These are phyloP conservation scores for Chrysochloris asiatica DNA, from an alignment of 2,113 vertebrate genomes.

Conservation along the genomic window DNA sequence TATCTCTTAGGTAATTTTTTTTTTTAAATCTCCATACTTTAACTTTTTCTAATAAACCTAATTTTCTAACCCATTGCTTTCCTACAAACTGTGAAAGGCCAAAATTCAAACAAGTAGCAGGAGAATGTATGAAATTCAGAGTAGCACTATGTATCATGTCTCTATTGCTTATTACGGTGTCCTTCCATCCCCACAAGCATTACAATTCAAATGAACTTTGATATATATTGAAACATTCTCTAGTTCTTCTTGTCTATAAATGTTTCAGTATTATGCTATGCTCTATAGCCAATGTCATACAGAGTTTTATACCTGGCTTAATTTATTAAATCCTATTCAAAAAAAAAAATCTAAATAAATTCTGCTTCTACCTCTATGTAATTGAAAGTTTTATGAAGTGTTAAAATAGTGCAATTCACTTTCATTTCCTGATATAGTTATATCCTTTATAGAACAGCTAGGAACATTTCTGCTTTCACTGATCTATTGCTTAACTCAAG, in stretches of 20 bases:
- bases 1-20: neutral
- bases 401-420: conserved; percentile 18
- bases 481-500: neutral
- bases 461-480: neutral
- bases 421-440: conserved; percentile 10
- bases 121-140: conserved; percentile 55
- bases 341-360: conserved; percentile 34
- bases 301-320: conserved; percentile 35
- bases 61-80: conserved; percentile 58
- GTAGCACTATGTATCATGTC: conserved; percentile 12
- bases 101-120: conserved; percentile 39
- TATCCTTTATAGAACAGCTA: neutral
- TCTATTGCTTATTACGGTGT: conserved; percentile 37
- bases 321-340: conserved; percentile 51
- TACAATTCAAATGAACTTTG: conserved; percentile 52
- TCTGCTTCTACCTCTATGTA: neutral
- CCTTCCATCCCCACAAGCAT: neutral
- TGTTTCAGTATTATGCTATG: conserved; percentile 15
- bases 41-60: conserved; percentile 5
- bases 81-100: neutral
- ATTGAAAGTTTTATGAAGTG: conserved; percentile 50
- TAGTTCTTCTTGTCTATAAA: conserved; percentile 28
- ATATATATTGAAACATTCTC: conserved; percentile 28
- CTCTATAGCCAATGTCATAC: conserved; percentile 29
- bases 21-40: neutral